Percentiles rank a stretch among this genome's conserved stretches.
Conservation (phyloP, 2,113 vertebrate genomes). For the Panthera tigris region DNA sequence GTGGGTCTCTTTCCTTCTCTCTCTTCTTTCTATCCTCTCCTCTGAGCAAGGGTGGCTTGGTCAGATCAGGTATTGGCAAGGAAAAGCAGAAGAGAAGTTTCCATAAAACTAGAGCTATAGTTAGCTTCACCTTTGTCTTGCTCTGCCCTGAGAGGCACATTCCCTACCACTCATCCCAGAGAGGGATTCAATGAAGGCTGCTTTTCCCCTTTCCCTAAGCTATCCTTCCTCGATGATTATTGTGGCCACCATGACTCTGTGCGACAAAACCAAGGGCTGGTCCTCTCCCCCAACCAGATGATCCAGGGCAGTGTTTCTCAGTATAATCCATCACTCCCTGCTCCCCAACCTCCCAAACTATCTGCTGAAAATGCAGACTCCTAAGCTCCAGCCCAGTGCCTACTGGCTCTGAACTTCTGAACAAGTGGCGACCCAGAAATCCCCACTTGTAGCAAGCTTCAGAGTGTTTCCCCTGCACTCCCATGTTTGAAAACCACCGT, state of each 20-base stretch:
- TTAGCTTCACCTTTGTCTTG: not conserved
- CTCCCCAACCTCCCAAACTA: not conserved
- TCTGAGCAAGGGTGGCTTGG: too few species aligned
- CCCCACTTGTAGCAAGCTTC: not conserved
- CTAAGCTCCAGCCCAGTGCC: fast-evolving
- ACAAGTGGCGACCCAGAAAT: not conserved
- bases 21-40: not conserved
- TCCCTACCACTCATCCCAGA: not conserved
- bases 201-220: not conserved
- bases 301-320: not conserved
- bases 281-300: not conserved
- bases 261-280: not conserved
- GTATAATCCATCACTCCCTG: not conserved
- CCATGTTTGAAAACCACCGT: not conserved
- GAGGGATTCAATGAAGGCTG: not conserved
- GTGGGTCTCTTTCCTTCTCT: not conserved
- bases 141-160: not conserved
- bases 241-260: not conserved
- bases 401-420: not conserved
- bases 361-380: not conserved
- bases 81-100: not conserved
- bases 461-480: not conserved
- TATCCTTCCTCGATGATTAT: not conserved
- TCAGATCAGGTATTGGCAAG: not conserved
- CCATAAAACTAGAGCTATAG: not conserved